phyloP scores from a whole-genome alignment of 2,888 invertebrate species.

The Epinotia demarniana region DNA sequence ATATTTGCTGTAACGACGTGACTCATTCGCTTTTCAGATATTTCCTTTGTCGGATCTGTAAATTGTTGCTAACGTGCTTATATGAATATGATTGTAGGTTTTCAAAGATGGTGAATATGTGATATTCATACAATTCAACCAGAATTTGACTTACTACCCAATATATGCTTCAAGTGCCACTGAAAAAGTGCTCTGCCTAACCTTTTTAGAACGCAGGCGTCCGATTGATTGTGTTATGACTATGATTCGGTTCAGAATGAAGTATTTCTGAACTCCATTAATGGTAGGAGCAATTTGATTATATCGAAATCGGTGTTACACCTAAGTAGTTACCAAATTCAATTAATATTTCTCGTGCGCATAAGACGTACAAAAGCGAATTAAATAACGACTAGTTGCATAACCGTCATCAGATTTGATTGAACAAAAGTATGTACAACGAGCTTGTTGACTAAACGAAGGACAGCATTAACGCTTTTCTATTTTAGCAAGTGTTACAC shows the following conservation, averaged over 20 bases:
- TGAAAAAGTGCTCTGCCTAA: too few relatives aligned
- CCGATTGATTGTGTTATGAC: background rate
- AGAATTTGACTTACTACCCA: too few relatives aligned
- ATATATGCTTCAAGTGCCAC: too few relatives aligned
- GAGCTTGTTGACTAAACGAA: constrained; percentile 48
- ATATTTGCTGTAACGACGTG: constrained; percentile 41
- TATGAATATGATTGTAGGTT: too few relatives aligned
- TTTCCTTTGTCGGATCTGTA: too few relatives aligned
- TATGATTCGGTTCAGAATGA: background rate
- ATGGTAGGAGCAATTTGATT: background rate
- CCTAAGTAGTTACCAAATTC: background rate
- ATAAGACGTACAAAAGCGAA: constrained; percentile 16
- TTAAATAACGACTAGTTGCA: constrained; percentile 26
- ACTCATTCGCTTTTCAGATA: constrained; percentile 23
- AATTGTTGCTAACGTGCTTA: too few relatives aligned
- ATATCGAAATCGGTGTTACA: background rate
- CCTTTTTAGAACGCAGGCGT: too few relatives aligned
- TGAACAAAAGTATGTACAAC: constrained; percentile 30
- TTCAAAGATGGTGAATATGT: too few relatives aligned
- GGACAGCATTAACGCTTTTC: constrained; percentile 68
- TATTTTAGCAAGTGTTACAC: constrained; percentile 77
- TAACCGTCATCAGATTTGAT: constrained; percentile 33
- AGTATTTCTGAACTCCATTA: background rate
- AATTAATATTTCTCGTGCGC: constrained; percentile 20
- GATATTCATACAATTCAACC: too few relatives aligned